These are phyloP conservation scores for Drosophila fulvimacula DNA, from an alignment of 2,888 invertebrate genomes.

Conservation along the genomic window DNA sequence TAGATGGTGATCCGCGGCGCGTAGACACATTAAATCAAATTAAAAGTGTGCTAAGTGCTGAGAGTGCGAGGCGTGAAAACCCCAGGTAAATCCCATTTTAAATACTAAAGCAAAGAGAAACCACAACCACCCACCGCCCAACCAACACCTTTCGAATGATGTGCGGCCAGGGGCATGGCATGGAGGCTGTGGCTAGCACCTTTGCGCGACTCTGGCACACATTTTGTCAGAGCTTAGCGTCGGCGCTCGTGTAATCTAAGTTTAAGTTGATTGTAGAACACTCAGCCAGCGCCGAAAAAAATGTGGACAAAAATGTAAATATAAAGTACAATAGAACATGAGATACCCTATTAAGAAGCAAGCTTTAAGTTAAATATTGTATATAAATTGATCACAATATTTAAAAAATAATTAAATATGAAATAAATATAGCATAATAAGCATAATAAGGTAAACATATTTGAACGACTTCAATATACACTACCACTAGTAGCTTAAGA, in stretches of 20 bases:
- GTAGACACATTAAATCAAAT: constrained; percentile 81
- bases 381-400: too few relatives aligned
- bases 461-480: background rate
- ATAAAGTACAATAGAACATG: background rate
- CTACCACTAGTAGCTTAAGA: background rate
- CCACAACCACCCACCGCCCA: constrained; percentile 10
- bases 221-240: constrained; percentile 72
- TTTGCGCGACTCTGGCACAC: constrained; percentile 58
- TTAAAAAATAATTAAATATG: too few relatives aligned
- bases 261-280: constrained; percentile 77
- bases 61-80: constrained; percentile 69
- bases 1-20: constrained; percentile 57
- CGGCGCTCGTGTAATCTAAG: constrained; percentile 72
- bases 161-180: constrained; percentile 32
- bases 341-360: constrained; percentile 17
- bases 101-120: constrained; percentile 72
- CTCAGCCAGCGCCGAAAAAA: constrained; percentile 28
- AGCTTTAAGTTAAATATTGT: too few relatives aligned
- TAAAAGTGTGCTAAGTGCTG: constrained; percentile 73
- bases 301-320: background rate
- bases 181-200: constrained; percentile 25
- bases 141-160: constrained; percentile 29
- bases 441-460: background rate
- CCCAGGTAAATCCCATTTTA: constrained; percentile 78
- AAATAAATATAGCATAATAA: too few relatives aligned